Conservation (phyloP, 2,113 vertebrate species). For the Suncus etruscus region DNA sequence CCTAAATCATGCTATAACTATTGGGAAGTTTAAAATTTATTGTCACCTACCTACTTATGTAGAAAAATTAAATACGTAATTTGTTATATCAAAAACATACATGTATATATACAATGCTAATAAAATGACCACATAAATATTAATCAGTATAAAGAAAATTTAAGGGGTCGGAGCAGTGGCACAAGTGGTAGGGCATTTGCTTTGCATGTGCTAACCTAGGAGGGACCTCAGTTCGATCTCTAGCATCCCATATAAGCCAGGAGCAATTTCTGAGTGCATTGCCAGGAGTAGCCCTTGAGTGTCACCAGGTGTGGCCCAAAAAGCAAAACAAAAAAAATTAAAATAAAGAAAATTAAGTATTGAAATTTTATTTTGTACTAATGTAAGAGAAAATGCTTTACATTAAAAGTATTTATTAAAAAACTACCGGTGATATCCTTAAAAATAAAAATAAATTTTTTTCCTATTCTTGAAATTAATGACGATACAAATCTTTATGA, state of each 20-base stretch:
- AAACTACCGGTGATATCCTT: background rate
- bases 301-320: no score
- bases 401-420: slow-evolving; percentile 10
- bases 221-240: no score
- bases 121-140: background rate
- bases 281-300: no score
- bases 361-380: background rate
- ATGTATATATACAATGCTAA: background rate
- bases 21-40: background rate
- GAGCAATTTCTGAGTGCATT: no score
- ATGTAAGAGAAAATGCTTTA: slow-evolving; percentile 23
- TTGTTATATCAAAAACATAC: background rate
- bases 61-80: no score
- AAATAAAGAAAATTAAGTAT: slow-evolving; percentile 9
- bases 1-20: slow-evolving; percentile 21
- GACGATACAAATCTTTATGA: background rate
- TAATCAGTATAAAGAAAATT: slow-evolving; percentile 15
- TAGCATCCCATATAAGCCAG: no score
- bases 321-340: no score
- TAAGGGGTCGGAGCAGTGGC: no score
- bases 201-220: no score
- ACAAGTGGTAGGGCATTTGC: no score
- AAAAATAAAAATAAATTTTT: slow-evolving; percentile 27
- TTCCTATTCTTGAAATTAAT: background rate
- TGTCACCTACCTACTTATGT: background rate